Base-by-base conservation (phyloP, 2,113 vertebrate species). In the Cinclus cinclus region DNA sequence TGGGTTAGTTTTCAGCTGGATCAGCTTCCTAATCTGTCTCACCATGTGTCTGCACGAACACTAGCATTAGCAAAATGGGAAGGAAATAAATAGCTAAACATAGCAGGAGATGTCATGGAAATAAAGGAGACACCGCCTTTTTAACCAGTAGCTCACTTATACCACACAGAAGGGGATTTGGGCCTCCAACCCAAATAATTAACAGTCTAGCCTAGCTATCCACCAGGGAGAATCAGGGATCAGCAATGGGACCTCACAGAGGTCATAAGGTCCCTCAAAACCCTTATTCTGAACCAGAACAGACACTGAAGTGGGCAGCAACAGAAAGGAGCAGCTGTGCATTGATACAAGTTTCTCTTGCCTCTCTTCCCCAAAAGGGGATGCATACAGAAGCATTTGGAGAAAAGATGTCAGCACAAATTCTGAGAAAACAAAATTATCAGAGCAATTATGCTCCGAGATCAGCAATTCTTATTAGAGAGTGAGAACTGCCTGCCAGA, bases 11-110 rank as follows among this genome's bases (percentile, higher is more conserved):
- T 96, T 88, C 96, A 96, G 92, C 92, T 87, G 92, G 94, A 96
- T 93, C 94, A 90, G 79, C 85, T 93, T 90, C 78, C 33, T 94
- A 92, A 95, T 96, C 95, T 80, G 90, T 85, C 92, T 92, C 88
- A 76, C 94, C 94, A 90, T 76, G 94, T 82, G 90, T 83, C 92
- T 93, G 87, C 94, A 92, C 0, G 23, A 94, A 94, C 85, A 93
- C 75, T 69, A 69, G 70, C 90, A 95, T 96, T 93, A 94, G 79
- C 85, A 92, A 93, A 92, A 87, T 28, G 49, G 49, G 90, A 65
- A 93, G 85, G 75, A 95, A 96, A 96, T 64, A 87, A 89, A 89
- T 6, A 86, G 85, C 88, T 93, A 76, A 88, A 90, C 82, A 80
- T 37, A 80, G 78, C 28, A 2, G 73, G 60, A 89, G 78, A 91